Percentiles rank a stretch among this genome's conserved stretches.
These are phyloP conservation scores for Varroa destructor DNA, from an alignment of 1,140 invertebrate genomes.

Conservation along the genomic window DNA sequence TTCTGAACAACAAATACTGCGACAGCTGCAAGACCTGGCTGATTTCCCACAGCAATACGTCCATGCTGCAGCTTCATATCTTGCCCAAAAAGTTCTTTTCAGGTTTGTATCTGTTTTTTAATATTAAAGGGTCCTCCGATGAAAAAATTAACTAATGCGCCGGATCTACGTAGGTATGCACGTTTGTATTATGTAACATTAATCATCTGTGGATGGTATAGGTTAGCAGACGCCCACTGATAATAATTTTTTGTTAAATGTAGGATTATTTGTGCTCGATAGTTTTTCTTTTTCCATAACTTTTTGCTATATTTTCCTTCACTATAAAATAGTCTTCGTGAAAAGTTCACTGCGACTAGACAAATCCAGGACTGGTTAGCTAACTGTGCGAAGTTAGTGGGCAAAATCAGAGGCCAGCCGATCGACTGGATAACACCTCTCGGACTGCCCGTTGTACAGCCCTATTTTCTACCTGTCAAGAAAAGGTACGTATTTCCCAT, in stretches of 20 bases:
- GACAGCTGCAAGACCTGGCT: conserved; percentile 76
- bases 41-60: conserved; percentile 67
- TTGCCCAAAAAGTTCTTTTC: conserved; percentile 72
- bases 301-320: too few species aligned
- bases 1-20: conserved; percentile 74
- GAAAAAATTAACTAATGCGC: too few species aligned
- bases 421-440: conserved; percentile 92
- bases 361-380: conserved; percentile 96
- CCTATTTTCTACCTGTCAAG: conserved; percentile 48
- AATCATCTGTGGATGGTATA: too few species aligned
- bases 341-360: conserved; percentile 86
- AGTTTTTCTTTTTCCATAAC: too few species aligned
- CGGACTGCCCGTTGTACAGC: conserved; percentile 83
- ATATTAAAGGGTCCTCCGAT: too few species aligned
- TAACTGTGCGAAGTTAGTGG: conserved; percentile 65
- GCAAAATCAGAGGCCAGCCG: conserved; percentile 54
- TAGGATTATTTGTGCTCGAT: too few species aligned
- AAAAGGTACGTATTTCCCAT: not conserved
- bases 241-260: too few species aligned
- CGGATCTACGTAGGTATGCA: too few species aligned
- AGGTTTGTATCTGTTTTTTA: too few species aligned
- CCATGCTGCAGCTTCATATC: conserved; percentile 62
- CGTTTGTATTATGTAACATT: too few species aligned
- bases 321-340: conserved; percentile 50
- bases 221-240: too few species aligned